phyloP scores from a whole-genome alignment of 2,797 vertebrate species.

The Cyprinella venusta region DNA sequence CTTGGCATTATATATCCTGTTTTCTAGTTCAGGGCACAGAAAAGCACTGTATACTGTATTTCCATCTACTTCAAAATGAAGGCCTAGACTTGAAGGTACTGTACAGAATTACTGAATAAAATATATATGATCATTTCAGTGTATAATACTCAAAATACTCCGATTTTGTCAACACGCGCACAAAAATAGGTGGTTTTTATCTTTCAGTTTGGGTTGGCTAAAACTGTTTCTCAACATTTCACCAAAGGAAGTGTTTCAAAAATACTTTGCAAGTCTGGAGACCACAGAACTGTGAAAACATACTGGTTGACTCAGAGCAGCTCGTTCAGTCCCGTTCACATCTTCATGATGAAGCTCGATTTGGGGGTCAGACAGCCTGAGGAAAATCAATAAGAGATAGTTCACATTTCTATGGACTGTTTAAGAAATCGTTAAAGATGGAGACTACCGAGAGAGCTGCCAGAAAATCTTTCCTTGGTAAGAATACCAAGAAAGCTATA shows the following conservation, averaged over 20 bases:
- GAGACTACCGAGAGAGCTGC: slow-evolving; percentile 13
- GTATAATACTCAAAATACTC: not conserved
- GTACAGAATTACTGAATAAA: not conserved
- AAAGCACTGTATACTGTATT: not conserved
- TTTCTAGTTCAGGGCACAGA: not conserved
- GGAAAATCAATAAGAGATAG: not conserved
- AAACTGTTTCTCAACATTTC: slow-evolving; percentile 40
- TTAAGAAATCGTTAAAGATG: slow-evolving; percentile 32
- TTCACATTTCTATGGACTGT: not conserved
- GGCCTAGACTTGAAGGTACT: not conserved
- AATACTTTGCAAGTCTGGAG: slow-evolving; percentile 17
- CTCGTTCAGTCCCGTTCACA: not conserved
- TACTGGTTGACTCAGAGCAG: not conserved
- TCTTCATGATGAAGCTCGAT: not conserved
- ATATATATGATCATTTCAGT: not conserved
- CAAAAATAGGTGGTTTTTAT: not conserved
- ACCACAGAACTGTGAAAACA: slow-evolving; percentile 35
- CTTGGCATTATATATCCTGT: not conserved
- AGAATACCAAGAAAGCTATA: not conserved
- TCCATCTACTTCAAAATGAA: not conserved
- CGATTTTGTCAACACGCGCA: not conserved
- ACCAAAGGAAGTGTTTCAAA: slow-evolving; percentile 48
- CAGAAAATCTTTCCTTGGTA: slow-evolving; percentile 51
- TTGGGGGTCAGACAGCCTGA: not conserved
- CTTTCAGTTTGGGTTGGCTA: slow-evolving; percentile 9